Conservation (phyloP, 2,797 vertebrate genomes). For the Enoplosus armatus region DNA sequence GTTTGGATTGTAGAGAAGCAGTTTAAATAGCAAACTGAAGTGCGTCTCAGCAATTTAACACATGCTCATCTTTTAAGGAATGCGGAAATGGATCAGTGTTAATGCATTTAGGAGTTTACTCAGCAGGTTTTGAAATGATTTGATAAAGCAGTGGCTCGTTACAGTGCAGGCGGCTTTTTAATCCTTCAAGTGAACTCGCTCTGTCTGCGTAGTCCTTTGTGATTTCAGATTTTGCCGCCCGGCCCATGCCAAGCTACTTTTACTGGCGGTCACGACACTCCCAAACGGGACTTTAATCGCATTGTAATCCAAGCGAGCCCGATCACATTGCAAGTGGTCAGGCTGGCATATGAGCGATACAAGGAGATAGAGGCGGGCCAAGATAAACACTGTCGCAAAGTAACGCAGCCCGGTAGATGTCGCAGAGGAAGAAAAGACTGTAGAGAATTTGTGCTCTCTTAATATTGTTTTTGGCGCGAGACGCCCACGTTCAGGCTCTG, state of each 20-base stretch:
- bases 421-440: too few species aligned
- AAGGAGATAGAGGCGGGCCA: constrained; percentile 18
- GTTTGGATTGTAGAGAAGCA: constrained; percentile 48
- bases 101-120: background rate
- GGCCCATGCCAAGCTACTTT: constrained; percentile 1
- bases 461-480: background rate
- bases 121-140: background rate
- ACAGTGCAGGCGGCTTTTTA: background rate
- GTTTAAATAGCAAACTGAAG: constrained; percentile 12
- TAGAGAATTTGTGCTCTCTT: background rate
- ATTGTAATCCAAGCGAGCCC: constrained; percentile 30
- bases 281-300: constrained; percentile 39
- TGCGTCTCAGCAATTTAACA: background rate
- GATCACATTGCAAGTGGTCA: constrained; percentile 31
- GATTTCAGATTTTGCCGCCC: background rate
- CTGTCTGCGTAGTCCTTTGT: background rate
- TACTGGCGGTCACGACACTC: constrained; percentile 7
- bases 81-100: background rate
- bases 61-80: constrained; percentile 3
- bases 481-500: background rate
- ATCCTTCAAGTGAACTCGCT: background rate
- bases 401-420: background rate
- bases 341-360: constrained; percentile 6
- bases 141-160: background rate
- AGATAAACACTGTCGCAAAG: constrained; percentile 23